Evolutionary conservation across 2,113 vertebrate genomes (phyloP).

Genomic region (Passer domesticus): DNA sequence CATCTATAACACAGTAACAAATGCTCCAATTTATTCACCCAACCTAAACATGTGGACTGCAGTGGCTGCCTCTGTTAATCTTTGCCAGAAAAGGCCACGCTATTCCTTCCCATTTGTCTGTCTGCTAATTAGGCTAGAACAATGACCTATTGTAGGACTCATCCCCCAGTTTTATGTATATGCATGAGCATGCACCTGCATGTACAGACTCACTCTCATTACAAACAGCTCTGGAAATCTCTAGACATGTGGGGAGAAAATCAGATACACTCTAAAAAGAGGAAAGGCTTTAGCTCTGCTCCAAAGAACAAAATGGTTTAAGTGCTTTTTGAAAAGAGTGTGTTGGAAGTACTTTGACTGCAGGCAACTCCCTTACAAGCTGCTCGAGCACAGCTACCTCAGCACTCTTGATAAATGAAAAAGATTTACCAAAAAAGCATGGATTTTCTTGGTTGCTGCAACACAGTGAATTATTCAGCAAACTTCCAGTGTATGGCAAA

Average conservation of each 20-base stretch:
- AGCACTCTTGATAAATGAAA: not conserved
- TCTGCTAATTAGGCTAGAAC: conserved; percentile 66
- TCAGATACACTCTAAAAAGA: not conserved
- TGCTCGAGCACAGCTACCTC: not conserved
- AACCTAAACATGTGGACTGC: conserved; percentile 75
- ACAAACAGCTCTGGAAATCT: not conserved
- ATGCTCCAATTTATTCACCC: conserved; percentile 80
- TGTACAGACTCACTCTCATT: not conserved
- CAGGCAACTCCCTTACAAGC: not conserved
- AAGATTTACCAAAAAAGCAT: not conserved
- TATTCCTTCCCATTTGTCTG: conserved; percentile 54
- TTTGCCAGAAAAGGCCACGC: conserved; percentile 20
- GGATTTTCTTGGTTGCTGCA: not conserved
- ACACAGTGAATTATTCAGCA: not conserved
- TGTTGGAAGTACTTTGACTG: not conserved
- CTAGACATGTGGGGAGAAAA: not conserved
- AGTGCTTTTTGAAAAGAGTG: not conserved
- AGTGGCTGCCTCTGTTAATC: conserved; percentile 66
- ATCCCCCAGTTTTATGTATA: not conserved
- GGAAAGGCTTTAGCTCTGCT: not conserved
- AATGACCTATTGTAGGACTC: conserved; percentile 70
- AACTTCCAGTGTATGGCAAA: not conserved
- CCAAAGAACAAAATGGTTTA: not conserved
- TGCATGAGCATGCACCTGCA: not conserved
- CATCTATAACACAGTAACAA: conserved; percentile 78